These are phyloP conservation scores for Caranx melampygus DNA, from an alignment of 2,113 vertebrate genomes.

Conservation along the genomic window DNA sequence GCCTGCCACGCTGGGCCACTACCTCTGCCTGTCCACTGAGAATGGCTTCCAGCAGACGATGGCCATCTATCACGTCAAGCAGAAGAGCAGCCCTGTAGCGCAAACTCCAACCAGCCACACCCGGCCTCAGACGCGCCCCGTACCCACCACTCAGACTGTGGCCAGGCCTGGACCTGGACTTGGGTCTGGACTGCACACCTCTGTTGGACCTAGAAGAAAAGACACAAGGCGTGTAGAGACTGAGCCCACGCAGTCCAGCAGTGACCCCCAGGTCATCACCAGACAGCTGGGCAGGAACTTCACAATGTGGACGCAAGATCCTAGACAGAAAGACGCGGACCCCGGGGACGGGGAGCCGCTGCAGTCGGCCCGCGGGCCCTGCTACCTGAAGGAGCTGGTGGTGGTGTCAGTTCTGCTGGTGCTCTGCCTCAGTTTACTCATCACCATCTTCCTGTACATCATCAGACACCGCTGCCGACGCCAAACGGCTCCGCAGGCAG, in stretches of 20 bases:
- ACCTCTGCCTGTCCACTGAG: conserved; percentile 79
- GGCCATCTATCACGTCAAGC: conserved; percentile 75
- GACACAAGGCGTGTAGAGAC: conserved; percentile 11
- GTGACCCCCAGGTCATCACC: conserved; percentile 15
- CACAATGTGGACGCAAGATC: neutral
- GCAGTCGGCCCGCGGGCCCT: conserved; percentile 1
- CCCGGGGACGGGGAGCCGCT: conserved; percentile 19
- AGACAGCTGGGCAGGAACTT: conserved; percentile 17
- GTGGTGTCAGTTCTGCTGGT: conserved; percentile 77
- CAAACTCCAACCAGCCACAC: conserved; percentile 15
- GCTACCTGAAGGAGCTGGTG: conserved; percentile 80
- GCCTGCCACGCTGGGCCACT: conserved; percentile 76
- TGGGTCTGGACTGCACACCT: neutral
- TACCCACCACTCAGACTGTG: conserved; percentile 1
- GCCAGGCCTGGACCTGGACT: neutral
- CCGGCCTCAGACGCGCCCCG: neutral
- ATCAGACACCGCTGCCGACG: conserved; percentile 60
- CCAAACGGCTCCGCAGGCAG: conserved; percentile 61
- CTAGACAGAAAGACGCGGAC: conserved; percentile 1
- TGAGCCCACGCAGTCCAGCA: conserved; percentile 29
- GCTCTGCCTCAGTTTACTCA: conserved; percentile 69
- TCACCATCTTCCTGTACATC: conserved; percentile 66
- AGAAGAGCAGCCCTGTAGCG: conserved; percentile 59
- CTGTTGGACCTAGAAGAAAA: conserved; percentile 14
- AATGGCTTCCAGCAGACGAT: conserved; percentile 78